Conservation (phyloP, 2,113 vertebrate species). For the Forbesichthys papilliferus region DNA sequence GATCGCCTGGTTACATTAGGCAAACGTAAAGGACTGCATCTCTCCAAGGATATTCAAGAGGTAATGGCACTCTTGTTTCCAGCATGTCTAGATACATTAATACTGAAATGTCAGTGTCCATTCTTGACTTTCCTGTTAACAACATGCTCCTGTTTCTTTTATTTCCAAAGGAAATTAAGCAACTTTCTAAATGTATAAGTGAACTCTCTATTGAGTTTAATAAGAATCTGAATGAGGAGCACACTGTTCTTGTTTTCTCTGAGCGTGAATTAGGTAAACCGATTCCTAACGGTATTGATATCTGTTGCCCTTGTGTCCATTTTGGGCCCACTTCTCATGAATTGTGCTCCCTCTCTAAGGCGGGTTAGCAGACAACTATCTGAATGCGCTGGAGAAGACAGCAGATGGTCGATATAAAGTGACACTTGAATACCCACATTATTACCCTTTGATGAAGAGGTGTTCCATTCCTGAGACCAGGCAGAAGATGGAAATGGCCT, state of each 20-base stretch:
- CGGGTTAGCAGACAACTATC: conserved; percentile 86
- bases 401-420: conserved; percentile 80
- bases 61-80: conserved; percentile 39
- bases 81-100: no score
- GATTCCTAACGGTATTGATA: background rate
- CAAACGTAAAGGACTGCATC: conserved; percentile 88
- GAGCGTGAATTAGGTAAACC: conserved; percentile 84
- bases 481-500: conserved; percentile 88
- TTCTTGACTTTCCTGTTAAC: background rate
- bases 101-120: background rate
- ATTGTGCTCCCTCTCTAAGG: conserved; percentile 65
- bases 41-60: conserved; percentile 84
- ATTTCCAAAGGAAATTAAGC: conserved; percentile 85
- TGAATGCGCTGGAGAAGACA: conserved; percentile 83
- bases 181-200: conserved; percentile 84
- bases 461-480: conserved; percentile 89
- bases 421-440: conserved; percentile 92
- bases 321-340: background rate
- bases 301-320: background rate
- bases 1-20: conserved; percentile 87
- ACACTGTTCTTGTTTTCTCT: conserved; percentile 83
- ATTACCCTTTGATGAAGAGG: conserved; percentile 92
- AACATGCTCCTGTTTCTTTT: background rate
- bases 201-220: conserved; percentile 94
- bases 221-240: conserved; percentile 92